Base-by-base conservation (phyloP, 2,113 vertebrate genomes). In the Pollimyrus isidori region DNA sequence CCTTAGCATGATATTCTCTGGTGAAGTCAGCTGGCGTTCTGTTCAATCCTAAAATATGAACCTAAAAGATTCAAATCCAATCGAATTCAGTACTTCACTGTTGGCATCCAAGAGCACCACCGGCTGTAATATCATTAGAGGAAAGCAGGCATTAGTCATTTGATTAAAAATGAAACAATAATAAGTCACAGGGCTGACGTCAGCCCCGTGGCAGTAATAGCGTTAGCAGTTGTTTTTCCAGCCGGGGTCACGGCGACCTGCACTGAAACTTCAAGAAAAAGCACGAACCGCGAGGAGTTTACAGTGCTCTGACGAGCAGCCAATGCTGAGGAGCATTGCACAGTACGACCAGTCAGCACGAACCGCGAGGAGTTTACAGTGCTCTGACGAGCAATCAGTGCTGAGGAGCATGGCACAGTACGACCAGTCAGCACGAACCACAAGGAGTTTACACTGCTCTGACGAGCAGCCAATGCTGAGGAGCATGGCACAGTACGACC, bases 151-250 rank as follows among this genome's bases (percentile, higher is more conserved):
- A 86, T 86, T 86, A 86, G 84, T 86, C 84, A 86, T 50, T n/a
- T 86, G 84, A 86, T 50, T 52, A 86, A 86, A 86, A 86, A 86
- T 86, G 84, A 86, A 50, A 86, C 84, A 86, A 52, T 86, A 50
- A 86, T 86, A 52, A 86, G 46, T 86, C 48, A 50, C 48, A 52
- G 48, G 84, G 48, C 5, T 86, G 84, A 86, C 84, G n/a, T 86
- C 84, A 50, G n/a, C 46, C 46, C 84, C 0, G n/a, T 3, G n/a
- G 84, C 84, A 15, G 84, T 86, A 49, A 86, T 86, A n/a, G 48
- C 49, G n/a, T 86, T 86, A 52, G n/a, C 84, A 86, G 84, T 86
- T 52, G 84, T 86, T 86, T 86, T 86, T 86, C 84, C 48, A 86
- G 48, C 84, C 48, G 23, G n/a, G 84, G 84, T 86, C 49, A 86